These are phyloP conservation scores for Dermatemys mawii DNA, from an alignment of 2,113 vertebrate species.

Conservation along the genomic window DNA sequence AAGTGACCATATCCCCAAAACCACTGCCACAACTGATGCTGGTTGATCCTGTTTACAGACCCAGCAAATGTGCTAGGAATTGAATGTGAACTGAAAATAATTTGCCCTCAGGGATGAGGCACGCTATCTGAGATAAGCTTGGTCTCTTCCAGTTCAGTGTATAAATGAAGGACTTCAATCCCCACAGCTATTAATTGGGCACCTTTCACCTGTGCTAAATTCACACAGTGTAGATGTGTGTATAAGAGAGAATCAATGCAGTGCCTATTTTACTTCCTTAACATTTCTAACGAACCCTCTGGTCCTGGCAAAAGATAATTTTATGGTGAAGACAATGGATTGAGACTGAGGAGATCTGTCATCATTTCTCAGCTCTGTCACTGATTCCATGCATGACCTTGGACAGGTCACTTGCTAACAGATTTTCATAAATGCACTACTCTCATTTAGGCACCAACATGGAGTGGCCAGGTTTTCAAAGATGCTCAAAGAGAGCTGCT, in stretches of 20 bases:
- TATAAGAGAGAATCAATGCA: background rate
- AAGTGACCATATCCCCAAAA: background rate
- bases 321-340: background rate
- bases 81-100: rapidly evolving
- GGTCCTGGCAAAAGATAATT: background rate
- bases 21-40: rapidly evolving
- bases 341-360: background rate
- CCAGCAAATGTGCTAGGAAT: background rate
- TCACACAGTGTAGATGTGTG: background rate
- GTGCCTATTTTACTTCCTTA: background rate
- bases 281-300: background rate
- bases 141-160: background rate
- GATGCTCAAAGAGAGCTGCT: background rate
- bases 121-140: rapidly evolving
- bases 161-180: background rate
- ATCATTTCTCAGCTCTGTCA: background rate
- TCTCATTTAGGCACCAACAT: background rate
- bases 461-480: background rate
- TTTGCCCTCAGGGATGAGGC: rapidly evolving
- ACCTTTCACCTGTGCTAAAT: background rate
- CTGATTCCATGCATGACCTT: background rate
- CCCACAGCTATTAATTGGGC: background rate
- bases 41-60: rapidly evolving
- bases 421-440: background rate
- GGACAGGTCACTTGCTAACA: background rate